Evolutionary conservation across 2,888 invertebrate genomes (phyloP), one percentile per base, ranked within the genome.

Genomic region (Diadegma fenestrale): DNA sequence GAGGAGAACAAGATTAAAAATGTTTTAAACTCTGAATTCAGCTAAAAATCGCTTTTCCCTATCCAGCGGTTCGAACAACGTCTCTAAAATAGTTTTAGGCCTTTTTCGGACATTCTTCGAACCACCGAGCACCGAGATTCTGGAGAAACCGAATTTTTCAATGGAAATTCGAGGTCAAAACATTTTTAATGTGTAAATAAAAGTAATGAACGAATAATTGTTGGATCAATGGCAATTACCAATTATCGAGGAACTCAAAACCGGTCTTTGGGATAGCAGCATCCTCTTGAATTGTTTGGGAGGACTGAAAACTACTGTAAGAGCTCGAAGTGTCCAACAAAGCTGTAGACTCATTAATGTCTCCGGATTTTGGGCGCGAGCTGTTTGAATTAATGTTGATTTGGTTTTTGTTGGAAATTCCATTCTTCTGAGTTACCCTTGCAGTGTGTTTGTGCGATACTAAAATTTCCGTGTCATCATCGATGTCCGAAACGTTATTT

Each of bases 181-280:
- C 26, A 68, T 80, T 54, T 54, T 58, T 69, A 58, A 75, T 37
- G 30, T 10, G 6, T 26, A 63, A 80, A 54, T 17, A 12, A 33
- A 51, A 10, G 61, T 30, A 63, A 61, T 26, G 2, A 43, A 2
- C 17, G 22, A 26, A 61, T 14, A 43, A 58, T 58, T 33, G 14
- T 43, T 48, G 14, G 17, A 45, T 68, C 7, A 7, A 14, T 10
- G 8, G n/a, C 76, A 17, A 81, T 93, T 95, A 95, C 95, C 95
- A 95, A 89, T 95, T 95, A 89, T 95, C 95, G 69, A 95, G 92
- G 91, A 95, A 95, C 89, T 95, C 95, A 89, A 95, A 95, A 69
- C 95, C 95, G 86, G 95, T 95, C 92, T 95, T 95, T 88, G 95
- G 95, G 89, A 95, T 95, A 84, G 92, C 91, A 54, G 92, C 91